Evolutionary conservation across 2,113 vertebrate genomes (phyloP), one percentile per base, ranked within the genome.

Genomic region (Trogon surrucura): DNA sequence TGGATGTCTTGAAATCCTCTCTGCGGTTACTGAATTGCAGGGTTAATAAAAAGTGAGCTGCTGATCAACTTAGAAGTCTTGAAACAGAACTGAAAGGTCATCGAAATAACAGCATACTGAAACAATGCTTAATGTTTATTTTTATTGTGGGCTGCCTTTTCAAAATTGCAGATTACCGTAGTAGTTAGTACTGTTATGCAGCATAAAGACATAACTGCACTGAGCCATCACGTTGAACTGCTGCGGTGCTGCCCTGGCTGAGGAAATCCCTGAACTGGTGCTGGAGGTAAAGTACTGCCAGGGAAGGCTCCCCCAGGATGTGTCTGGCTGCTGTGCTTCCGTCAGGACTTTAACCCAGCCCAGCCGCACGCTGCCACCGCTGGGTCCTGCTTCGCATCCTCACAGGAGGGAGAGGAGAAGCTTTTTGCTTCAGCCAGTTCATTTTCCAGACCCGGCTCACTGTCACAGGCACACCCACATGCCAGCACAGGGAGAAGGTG

Each of bases 111-210:
- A 91, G 75, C 36, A 32, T 71, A 80, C 60, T 51, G 64, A 92
- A 95, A 88, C 88, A 93, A 80, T 83, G 61, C 60, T 78, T 80
- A 34, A 41, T 88, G 83, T 92, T 96, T 95, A 70, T 96, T 97
- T 95, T 95, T 83, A 74, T 93, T 80, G 30, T 34, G 54, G 77
- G 58, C 82, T 94, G 88, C 69, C 64, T 96, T 95, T 91, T 92
- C 54, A 85, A 80, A 88, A 85, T 93, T 2, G 2, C 80, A 51
- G 18, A 60, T 89, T 70, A 70, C 72, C 17, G 7, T 16, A 71
- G 70, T 58, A 51, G 48, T 71, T 64, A 45, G 73, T 45, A 4
- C 32, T 41, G 38, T 65, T 75, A 6, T 1, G 36, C 73, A 65
- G 78, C 45, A 30, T 20, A 16, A 78, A 67, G 72, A 19, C 54